A percentile compares a stretch with the other conserved stretches of the same genome.
Conservation (phyloP, 2,888 invertebrate species). For the Xanthorhoe spadicearia region DNA sequence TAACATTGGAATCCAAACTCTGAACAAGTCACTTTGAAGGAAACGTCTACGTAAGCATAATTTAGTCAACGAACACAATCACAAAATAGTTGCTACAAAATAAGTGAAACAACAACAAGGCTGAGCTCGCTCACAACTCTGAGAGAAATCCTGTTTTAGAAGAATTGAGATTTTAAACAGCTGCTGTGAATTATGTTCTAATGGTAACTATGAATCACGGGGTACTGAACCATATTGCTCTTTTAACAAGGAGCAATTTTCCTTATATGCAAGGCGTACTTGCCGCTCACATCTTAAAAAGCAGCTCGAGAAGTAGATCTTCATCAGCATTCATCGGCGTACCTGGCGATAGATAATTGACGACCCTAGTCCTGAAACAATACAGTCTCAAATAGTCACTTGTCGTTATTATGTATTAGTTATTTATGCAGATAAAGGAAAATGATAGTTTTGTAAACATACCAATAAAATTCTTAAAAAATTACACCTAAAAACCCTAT, state of each 20-base stretch:
- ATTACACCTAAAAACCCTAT: no score
- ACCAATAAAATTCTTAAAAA: no score
- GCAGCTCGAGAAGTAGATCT: slow-evolving; percentile 76
- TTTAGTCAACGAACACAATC: slow-evolving; percentile 29
- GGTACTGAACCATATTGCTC: slow-evolving; percentile 12
- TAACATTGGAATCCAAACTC: slow-evolving; percentile 73
- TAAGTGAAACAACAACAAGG: slow-evolving; percentile 58
- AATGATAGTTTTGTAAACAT: no score
- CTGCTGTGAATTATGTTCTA: slow-evolving; percentile 41
- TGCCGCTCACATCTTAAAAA: slow-evolving; percentile 74
- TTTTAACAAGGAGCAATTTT: background rate
- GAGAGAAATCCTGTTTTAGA: slow-evolving; percentile 63
- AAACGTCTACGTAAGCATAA: slow-evolving; percentile 50
- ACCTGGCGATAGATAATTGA: slow-evolving; percentile 78
- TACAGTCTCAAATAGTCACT: no score
- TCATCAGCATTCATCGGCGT: slow-evolving; percentile 82
- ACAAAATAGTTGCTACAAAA: slow-evolving; percentile 31
- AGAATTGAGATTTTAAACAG: slow-evolving; percentile 45
- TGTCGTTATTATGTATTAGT: no score
- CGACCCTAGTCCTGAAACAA: slow-evolving; percentile 56
- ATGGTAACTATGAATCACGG: slow-evolving; percentile 42
- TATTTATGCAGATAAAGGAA: no score
- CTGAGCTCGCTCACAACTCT: slow-evolving; percentile 72
- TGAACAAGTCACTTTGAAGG: slow-evolving; percentile 77
- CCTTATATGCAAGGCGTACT: slow-evolving; percentile 31